These are phyloP conservation scores for Leptinotarsa peninsularis DNA, from an alignment of 2,888 invertebrate genomes.

Conservation along the genomic window DNA sequence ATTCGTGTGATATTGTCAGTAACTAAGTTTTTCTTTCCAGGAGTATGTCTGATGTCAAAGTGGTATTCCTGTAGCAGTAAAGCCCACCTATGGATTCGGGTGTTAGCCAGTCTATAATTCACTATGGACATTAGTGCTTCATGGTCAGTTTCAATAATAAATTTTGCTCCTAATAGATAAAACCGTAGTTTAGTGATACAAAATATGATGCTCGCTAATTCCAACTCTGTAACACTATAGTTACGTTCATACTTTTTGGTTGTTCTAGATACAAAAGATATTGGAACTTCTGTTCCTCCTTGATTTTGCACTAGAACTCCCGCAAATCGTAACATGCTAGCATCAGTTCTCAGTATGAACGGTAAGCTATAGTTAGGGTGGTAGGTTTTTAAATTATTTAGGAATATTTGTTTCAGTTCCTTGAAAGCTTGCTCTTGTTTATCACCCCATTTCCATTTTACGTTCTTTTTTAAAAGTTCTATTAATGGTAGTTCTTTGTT, in stretches of 20 bases:
- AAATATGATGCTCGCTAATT: conserved; percentile 27
- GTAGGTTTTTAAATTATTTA: conserved; percentile 20
- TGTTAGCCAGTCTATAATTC: conserved; percentile 20
- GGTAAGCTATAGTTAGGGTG: conserved; percentile 20
- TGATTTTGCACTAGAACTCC: background rate
- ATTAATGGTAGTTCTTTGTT: conserved; percentile 27
- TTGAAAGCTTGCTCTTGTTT: conserved; percentile 27
- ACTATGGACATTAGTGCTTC: conserved; percentile 23
- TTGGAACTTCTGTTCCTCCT: conserved; percentile 23
- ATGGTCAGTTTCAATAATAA: conserved; percentile 29
- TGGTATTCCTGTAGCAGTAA: conserved; percentile 26
- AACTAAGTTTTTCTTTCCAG: conserved; percentile 26
- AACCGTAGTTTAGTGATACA: conserved; percentile 19
- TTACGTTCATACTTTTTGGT: too few relatives aligned
- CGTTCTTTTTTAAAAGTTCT: conserved; percentile 22
- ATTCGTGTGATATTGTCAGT: conserved; percentile 25
- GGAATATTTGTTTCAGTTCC: conserved; percentile 25
- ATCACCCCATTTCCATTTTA: conserved; percentile 27
- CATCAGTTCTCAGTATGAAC: conserved; percentile 28
- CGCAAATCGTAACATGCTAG: conserved; percentile 19
- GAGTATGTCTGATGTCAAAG: conserved; percentile 22
- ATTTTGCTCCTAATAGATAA: conserved; percentile 22
- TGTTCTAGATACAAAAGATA: conserved; percentile 16
- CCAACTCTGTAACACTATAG: conserved; percentile 23
- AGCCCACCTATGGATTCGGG: conserved; percentile 29